Evolutionary conservation across 2,888 invertebrate species (phyloP).

Genomic region (Penaeus monodon): DNA sequence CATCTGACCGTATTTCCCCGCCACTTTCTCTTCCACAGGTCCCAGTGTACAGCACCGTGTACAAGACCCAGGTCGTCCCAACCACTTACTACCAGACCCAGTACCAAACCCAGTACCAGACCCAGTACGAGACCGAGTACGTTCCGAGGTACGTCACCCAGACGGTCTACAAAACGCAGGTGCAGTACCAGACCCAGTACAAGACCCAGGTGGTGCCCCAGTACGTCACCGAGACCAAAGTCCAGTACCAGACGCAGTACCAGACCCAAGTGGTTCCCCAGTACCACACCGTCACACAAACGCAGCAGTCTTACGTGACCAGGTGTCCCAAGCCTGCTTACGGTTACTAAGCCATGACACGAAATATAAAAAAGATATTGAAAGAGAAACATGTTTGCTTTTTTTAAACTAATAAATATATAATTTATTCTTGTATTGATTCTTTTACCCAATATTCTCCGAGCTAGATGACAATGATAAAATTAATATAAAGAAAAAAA

Average conservation of each 20-base stretch:
- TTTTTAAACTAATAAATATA: no score
- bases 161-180: conserved; percentile 55
- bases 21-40: no score
- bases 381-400: no score
- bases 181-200: conserved; percentile 50
- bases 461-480: no score
- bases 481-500: no score
- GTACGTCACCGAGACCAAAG: conserved; percentile 42
- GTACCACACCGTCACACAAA: conserved; percentile 47
- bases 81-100: conserved; percentile 53
- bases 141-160: conserved; percentile 54
- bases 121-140: conserved; percentile 50
- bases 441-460: no score
- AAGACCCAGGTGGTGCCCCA: conserved; percentile 43
- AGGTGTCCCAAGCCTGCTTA: conserved; percentile 46
- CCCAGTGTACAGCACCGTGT: conserved; percentile 19
- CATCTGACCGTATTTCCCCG: no score
- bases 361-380: no score
- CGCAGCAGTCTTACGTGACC: conserved; percentile 49
- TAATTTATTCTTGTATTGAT: no score
- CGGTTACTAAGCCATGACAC: not conserved
- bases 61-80: conserved; percentile 42
- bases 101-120: conserved; percentile 50
- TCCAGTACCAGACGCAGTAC: conserved; percentile 56
- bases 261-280: conserved; percentile 50